Evolutionary conservation across 1,140 invertebrate genomes (phyloP), one percentile per base, ranked within the genome.

Genomic region (Lepidurus couesii): DNA sequence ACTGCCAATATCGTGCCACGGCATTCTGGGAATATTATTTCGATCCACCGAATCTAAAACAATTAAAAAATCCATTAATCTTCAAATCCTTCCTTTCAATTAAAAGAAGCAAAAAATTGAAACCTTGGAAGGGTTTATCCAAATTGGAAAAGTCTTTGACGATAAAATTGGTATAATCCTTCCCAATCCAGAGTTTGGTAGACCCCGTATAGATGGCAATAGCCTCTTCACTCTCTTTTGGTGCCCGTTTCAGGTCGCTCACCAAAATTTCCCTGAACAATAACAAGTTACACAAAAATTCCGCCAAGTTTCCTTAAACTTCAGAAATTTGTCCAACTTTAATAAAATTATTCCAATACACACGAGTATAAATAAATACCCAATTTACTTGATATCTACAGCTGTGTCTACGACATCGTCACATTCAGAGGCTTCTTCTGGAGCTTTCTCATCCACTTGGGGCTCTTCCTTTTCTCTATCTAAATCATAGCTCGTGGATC

Each of bases 121-220:
- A 43, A 24, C 91, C 93, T 83, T 90, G 89, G 88, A 92, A 98
- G 0, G 97, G 97, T 79, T 90, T 89, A 82, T 98, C 92, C 43
- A 97, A 87, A 86, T 96, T 92, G 79, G 91, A 90, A 85, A 98
- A 98, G 86, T 99, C 97, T 86, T 98, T 98, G n/a, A 96, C 92
- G 81, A 99, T 98, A 84, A 98, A 98, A 86, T 99, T 99, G 7
- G 91, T 92, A 84, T 99, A 99, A 85, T 99, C 97, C 86, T 99
- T 98, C 44, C 97, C 97, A 73, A 97, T 90, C 97, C 97, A 99
- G n/a, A 96, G 86, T 84, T 98, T 98, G 0, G 92, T 88, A 74
- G 90, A 89, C 1, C 90, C 89, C 89, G 83, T 24, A 87, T 85
- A 75, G 85, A 84, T 47, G 81, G 73, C 44, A 16, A 43, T 13